These are phyloP conservation scores for Pagetopsis macropterus DNA, from an alignment of 2,797 vertebrate genomes.

Conservation along the genomic window DNA sequence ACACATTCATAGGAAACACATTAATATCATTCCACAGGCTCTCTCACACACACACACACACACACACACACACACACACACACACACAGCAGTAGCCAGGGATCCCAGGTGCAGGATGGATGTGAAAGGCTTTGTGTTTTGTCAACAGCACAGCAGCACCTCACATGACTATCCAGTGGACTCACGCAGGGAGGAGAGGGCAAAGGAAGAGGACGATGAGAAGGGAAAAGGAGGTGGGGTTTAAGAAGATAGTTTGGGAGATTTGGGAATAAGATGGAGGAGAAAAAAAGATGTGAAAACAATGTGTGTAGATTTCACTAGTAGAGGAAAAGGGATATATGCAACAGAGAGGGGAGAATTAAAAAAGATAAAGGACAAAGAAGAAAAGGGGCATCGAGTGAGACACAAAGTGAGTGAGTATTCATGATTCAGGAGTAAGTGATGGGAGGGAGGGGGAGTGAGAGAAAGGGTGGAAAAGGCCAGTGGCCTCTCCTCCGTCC, in stretches of 20 bases:
- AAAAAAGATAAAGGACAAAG: slow-evolving; percentile 22
- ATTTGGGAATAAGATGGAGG: background rate
- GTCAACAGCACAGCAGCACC: slow-evolving; percentile 72
- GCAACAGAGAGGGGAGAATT: background rate
- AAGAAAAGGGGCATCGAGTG: slow-evolving; percentile 30
- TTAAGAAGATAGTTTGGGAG: slow-evolving; percentile 5
- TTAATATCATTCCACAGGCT: slow-evolving; percentile 24
- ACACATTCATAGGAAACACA: slow-evolving; percentile 39
- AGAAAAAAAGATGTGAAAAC: background rate
- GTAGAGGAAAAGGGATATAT: background rate
- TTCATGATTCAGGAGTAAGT: slow-evolving; percentile 27
- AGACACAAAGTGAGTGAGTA: slow-evolving; percentile 59
- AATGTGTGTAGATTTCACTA: background rate
- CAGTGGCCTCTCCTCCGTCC: slow-evolving; percentile 76
- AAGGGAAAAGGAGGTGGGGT: slow-evolving; percentile 21
- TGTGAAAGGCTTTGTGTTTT: slow-evolving; percentile 72
- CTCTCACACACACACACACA: too few relatives aligned
- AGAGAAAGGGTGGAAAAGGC: slow-evolving; percentile 74
- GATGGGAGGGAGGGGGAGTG: slow-evolving; percentile 57
- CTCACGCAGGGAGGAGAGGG: slow-evolving; percentile 36
- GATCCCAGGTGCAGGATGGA: slow-evolving; percentile 70
- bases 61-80: slow-evolving; percentile 2
- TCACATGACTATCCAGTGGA: slow-evolving; percentile 62
- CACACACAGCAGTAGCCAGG: slow-evolving; percentile 30
- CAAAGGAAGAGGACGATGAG: slow-evolving; percentile 43